Evolutionary conservation across 2,797 vertebrate genomes (phyloP), one percentile per base, ranked within the genome.

Genomic region (Bryconaethiops microstoma): DNA sequence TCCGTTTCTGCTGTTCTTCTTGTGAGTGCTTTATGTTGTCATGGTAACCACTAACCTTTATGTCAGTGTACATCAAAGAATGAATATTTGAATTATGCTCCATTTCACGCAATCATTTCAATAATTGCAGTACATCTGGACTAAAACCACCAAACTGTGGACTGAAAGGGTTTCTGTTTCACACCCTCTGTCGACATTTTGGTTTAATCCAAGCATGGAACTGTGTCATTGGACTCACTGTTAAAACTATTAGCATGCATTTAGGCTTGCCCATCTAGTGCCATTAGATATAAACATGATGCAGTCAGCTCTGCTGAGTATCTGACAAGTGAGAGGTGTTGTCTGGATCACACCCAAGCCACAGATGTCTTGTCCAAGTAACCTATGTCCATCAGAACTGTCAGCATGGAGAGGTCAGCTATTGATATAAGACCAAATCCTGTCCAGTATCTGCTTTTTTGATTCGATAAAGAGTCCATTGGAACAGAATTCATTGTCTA

Each of bases 391-490:
- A 79, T 86, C 73, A 74, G 54, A 68, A 80, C 79, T 86, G 86
- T 87, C 79, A 83, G 74, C 54, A 57, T 70, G 54, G n/a, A 17
- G 40, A 65, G 82, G 78, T 72, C 40, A 52, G 39, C 69, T 77
- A 63, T 86, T 63, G 59, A 59, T 76, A 35, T 40, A 40, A 63
- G 65, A 52, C 71, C 68, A 23, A 74, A 74, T 68, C 74, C 64
- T 73, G 64, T 64, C 74, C 68, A 80, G 76, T 59, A 71, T 70
- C 68, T 82, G 52, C 73, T 76, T 86, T 78, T 84, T 69, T 75
- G 79, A 79, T 70, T 87, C 74, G 82, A 88, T 90, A 90, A 87
- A 84, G 78, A 79, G 13, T 79, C 85, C 75, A 86, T 81, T 87
- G 52, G 65, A 76, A 86, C 77, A 90, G 83, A 89, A 89, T 77